A percentile compares a stretch with the other conserved stretches of the same genome.
These are phyloP conservation scores for Acanthococcus lagerstroemiae DNA, from an alignment of 2,888 invertebrate species.

Conservation along the genomic window DNA sequence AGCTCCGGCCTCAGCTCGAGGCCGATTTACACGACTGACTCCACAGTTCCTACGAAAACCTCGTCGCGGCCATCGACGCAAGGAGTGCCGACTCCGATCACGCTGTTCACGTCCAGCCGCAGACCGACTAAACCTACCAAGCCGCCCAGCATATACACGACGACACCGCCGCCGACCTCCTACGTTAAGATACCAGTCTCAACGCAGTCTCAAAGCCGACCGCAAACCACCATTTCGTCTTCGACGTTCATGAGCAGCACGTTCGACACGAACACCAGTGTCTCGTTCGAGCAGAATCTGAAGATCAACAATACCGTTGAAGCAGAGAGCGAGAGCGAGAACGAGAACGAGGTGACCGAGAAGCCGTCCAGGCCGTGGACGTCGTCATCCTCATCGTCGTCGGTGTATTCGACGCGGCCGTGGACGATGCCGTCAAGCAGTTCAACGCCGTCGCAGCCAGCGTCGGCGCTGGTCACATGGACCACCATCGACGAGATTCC, in stretches of 20 bases:
- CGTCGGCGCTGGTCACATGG: conserved; percentile 47
- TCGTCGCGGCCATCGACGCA: conserved; percentile 18
- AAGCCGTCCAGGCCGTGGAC: conserved; percentile 10
- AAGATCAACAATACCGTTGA: background rate
- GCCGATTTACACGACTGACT: conserved; percentile 3
- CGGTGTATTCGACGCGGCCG: background rate
- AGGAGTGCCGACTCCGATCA: conserved; percentile 21
- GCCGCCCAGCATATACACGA: background rate
- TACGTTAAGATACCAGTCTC: conserved; percentile 16
- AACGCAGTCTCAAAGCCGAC: conserved; percentile 2
- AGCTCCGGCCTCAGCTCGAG: background rate
- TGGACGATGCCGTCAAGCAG: background rate
- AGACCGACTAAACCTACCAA: conserved; percentile 18
- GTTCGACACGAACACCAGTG: background rate
- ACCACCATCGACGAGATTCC: conserved; percentile 43
- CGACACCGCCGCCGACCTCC: background rate
- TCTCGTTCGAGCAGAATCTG: background rate
- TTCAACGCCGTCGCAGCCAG: conserved; percentile 38
- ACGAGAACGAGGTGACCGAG: conserved; percentile 17
- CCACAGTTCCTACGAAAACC: conserved; percentile 17
- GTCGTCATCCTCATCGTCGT: conserved; percentile 14
- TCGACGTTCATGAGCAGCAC: conserved; percentile 2
- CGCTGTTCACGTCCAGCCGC: conserved; percentile 8
- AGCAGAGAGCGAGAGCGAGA: background rate
- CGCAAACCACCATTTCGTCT: conserved; percentile 2